phyloP scores from a whole-genome alignment of 2,888 invertebrate species.

The Argynnis bischoffii region DNA sequence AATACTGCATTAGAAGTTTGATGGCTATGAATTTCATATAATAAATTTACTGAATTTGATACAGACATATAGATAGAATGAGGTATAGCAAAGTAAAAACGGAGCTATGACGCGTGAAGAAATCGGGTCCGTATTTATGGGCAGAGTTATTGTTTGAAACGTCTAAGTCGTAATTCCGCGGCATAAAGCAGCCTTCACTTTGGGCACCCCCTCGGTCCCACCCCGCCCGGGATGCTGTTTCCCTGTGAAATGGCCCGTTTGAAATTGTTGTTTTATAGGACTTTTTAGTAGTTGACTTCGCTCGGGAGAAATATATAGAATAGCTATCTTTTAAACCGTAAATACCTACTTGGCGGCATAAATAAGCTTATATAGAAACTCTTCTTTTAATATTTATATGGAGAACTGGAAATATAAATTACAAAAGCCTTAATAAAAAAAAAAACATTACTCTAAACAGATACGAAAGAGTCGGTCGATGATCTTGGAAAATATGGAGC shows the following conservation, averaged over 20 bases:
- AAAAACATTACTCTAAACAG: slow-evolving; percentile 26
- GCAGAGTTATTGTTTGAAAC: slow-evolving; percentile 82
- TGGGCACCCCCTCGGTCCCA: slow-evolving; percentile 56
- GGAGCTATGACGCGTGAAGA: slow-evolving; percentile 79
- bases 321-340: slow-evolving; percentile 62
- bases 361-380: not conserved
- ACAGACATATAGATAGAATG: slow-evolving; percentile 21
- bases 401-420: slow-evolving; percentile 30
- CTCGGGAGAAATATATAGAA: slow-evolving; percentile 71
- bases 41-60: slow-evolving; percentile 4
- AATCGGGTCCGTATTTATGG: slow-evolving; percentile 80
- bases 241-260: slow-evolving; percentile 81
- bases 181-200: slow-evolving; percentile 79
- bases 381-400: not conserved
- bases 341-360: slow-evolving; percentile 35
- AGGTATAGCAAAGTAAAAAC: slow-evolving; percentile 60
- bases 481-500: slow-evolving; percentile 68
- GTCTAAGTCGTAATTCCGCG: slow-evolving; percentile 82
- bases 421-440: slow-evolving; percentile 22
- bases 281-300: slow-evolving; percentile 82
- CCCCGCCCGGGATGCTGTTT: slow-evolving; percentile 75
- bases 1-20: not conserved
- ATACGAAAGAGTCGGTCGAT: slow-evolving; percentile 40
- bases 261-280: slow-evolving; percentile 83
- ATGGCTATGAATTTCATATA: slow-evolving; percentile 1